A percentile compares a stretch with the other conserved stretches of the same genome.
These are phyloP conservation scores for Sarcophaga peregrina DNA, from an alignment of 1,140 invertebrate species.

Conservation along the genomic window DNA sequence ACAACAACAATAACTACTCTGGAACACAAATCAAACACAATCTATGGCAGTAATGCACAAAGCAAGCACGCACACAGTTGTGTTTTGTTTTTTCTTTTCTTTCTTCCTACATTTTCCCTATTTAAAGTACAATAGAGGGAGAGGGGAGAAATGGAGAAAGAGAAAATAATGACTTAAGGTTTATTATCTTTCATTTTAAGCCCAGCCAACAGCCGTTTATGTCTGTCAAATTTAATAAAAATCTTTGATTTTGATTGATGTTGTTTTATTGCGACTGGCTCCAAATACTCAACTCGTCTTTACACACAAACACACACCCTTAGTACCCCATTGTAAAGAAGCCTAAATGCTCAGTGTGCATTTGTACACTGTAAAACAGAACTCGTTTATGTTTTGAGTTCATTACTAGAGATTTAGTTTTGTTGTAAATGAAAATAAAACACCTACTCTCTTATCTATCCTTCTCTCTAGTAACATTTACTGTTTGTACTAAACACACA, in stretches of 20 bases:
- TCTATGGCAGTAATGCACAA: neutral
- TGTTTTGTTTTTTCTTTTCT: neutral
- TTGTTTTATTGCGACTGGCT: slow-evolving; percentile 43
- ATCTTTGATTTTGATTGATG: slow-evolving; percentile 67
- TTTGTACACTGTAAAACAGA: too few species aligned
- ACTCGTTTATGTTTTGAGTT: too few species aligned
- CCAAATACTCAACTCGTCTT: slow-evolving; percentile 46
- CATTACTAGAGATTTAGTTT: too few species aligned
- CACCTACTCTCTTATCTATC: too few species aligned
- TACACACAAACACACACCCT: neutral
- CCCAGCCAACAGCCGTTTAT: slow-evolving; percentile 45
- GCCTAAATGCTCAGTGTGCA: too few species aligned
- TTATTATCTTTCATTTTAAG: slow-evolving; percentile 23
- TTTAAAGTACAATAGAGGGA: neutral
- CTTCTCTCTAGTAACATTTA: too few species aligned
- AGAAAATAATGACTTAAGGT: neutral
- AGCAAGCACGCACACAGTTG: neutral
- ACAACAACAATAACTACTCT: neutral
- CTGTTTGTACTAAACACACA: too few species aligned
- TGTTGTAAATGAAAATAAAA: too few species aligned
- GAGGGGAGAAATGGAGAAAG: too few species aligned
- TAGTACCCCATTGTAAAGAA: too few species aligned
- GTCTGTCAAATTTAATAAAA: slow-evolving; percentile 67
- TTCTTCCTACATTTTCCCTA: neutral
- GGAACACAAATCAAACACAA: neutral